Base-by-base conservation (phyloP, 2,113 vertebrate genomes). In the Scalopus aquaticus region DNA sequence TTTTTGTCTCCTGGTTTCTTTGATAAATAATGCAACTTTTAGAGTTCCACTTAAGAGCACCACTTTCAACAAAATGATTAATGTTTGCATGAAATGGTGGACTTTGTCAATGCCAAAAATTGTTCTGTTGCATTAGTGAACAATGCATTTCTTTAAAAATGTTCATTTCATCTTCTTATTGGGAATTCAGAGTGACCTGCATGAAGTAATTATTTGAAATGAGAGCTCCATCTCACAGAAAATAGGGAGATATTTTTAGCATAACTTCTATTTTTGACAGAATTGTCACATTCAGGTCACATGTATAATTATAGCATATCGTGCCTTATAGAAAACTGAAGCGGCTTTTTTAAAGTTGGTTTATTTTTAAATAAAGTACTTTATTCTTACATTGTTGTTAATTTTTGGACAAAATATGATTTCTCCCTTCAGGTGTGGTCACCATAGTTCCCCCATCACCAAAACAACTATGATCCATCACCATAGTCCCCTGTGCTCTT, bases 211-310 rank as follows among this genome's bases (percentile, higher is more conserved):
- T 87, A 54, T 77, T 78, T 94, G 35, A 93, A 90, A 94, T 42
- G 24, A 83, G 42, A 93, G 20, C 13, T 67, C 19, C 60, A 30
- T 9, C 3, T 81, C 12, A 51, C 42, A 85, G 20, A 64, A 58
- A 92, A 72, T 86, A 76, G 64, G n/a, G 90, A 77, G 60, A 44
- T 65, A n/a, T 80, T 94, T 58, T 62, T 88, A 85, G 51, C 5
- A 39, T 32, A 54, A 72, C 16, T 88, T 94, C 20, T 60, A 67
- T 74, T 73, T 90, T 81, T 81, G 67, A 62, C 58, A 84, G n/a
- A 62, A 51, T 42, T 82, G 19, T 90, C 76, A 81, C 17, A 19
- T 64, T 35, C 4, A 58, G 12, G 6, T 93, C n/a, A 85, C 26
- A 49, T 76, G 82, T 86, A 83, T 74, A 69, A 90, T 88, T 62